Evolutionary conservation across 2,888 invertebrate genomes (phyloP), one percentile per base, ranked within the genome.

Genomic region (Sceliomorpha sp.): DNA sequence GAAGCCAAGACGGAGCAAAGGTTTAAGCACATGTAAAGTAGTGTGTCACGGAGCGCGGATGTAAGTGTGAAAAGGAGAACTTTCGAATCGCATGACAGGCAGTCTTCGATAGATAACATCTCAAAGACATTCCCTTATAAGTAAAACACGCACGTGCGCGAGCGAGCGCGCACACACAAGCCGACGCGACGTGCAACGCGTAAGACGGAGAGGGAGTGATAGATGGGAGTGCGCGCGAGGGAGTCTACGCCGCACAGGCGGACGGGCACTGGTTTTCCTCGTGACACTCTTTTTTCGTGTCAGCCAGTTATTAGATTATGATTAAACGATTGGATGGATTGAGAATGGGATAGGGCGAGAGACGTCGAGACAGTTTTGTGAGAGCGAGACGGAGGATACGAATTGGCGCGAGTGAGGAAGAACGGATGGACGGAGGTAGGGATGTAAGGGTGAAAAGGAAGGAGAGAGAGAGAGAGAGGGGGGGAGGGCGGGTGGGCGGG

Each of bases 271-370:
- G 78, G 75, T 81, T 76, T 55, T 48, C 36, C 81, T 85, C 83
- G 82, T 84, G 78, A 79, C 82, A 80, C 81, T 83, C 84, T 81
- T 87, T 87, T 87, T 86, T 84, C 84, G 81, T 82, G 86, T 85
- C 87, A 84, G 86, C 80, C 82, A 79, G 86, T 87, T 87, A 87
- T 86, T 87, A 86, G 86, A 86, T 87, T 86, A 86, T 87, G 86
- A 87, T 86, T 87, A 85, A 87, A 86, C 82, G 86, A 83, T 87
- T 83, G 76, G 78, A 80, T 73, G 76, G 76, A 74, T 70, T 72
- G 74, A 69, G 55, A 64, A 60, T 68, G 70, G 66, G 69, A 48
- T 51, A 45, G 66, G 59, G 50, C 8, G 63, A 53, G 47, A 50
- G 67, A 32, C 48, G 42, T 9, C 40, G 31, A 15, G 29, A 27